Conservation (phyloP, 1,140 invertebrate species). For the Amphibalanus amphitrite region DNA sequence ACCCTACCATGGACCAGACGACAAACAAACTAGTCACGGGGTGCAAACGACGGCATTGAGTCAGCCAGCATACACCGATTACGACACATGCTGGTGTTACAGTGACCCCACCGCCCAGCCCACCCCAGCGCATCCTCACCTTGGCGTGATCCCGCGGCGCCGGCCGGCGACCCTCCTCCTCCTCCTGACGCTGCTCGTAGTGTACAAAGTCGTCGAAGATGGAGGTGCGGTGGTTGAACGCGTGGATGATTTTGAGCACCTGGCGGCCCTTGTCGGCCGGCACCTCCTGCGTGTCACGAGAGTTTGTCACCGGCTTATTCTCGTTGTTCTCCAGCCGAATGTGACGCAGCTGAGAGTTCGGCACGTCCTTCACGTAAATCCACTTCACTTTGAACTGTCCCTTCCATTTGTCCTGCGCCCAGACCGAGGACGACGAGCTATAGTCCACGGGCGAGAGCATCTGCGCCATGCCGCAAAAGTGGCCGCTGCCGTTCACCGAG, state of each 20-base stretch:
- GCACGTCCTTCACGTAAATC: constrained; percentile 97
- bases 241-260: constrained; percentile 70
- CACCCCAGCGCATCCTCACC: too few relatives aligned
- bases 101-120: too few relatives aligned
- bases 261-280: constrained; percentile 70
- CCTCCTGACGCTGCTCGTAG: constrained; percentile 91
- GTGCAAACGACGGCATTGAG: too few relatives aligned
- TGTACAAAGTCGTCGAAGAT: constrained; percentile 97
- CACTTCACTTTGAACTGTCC: constrained; percentile 93
- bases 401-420: constrained; percentile 30
- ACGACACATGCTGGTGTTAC: too few relatives aligned
- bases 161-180: constrained; percentile 48
- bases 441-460: constrained; percentile 93
- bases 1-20: too few relatives aligned
- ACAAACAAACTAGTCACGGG: too few relatives aligned
- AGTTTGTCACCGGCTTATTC: constrained; percentile 96
- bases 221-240: constrained; percentile 75
- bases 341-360: constrained; percentile 54
- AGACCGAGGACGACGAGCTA: constrained; percentile 27
- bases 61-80: too few relatives aligned
- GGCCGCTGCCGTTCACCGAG: constrained; percentile 90
- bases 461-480: constrained; percentile 97
- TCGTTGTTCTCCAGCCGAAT: constrained; percentile 96
- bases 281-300: constrained; percentile 94
- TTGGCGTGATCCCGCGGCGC: background rate